Percentiles rank a stretch among this genome's conserved stretches.
phyloP scores from a whole-genome alignment of 2,113 vertebrate genomes.

The Poeciliopsis retropinna region DNA sequence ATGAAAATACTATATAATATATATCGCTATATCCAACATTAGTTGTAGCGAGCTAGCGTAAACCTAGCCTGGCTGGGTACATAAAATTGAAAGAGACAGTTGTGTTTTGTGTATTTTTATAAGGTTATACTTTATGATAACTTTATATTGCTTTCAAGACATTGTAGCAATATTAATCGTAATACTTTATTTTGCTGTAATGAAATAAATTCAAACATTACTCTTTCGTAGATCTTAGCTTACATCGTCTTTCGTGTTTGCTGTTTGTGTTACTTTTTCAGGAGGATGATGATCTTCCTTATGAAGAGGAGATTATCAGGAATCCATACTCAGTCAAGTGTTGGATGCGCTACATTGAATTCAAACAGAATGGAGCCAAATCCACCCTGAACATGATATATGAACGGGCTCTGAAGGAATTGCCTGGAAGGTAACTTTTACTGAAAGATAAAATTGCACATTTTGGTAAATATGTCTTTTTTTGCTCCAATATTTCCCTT shows the following conservation, averaged over 20 bases:
- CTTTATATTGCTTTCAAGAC: background rate
- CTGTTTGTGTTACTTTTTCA: constrained; percentile 37
- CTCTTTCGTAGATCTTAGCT: background rate
- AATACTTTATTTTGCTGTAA: background rate
- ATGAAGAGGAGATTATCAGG: constrained; percentile 93
- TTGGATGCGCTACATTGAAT: constrained; percentile 93
- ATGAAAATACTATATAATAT: background rate
- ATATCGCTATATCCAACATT: background rate
- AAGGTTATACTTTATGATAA: too few species aligned
- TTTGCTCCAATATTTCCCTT: background rate
- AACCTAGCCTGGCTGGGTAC: background rate
- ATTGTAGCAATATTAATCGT: background rate
- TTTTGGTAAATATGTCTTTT: background rate
- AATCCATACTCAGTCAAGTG: constrained; percentile 94
- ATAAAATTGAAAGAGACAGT: background rate
- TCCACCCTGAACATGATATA: constrained; percentile 88
- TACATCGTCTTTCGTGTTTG: background rate
- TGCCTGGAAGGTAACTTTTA: constrained; percentile 87
- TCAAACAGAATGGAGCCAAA: constrained; percentile 84
- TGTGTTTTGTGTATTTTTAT: background rate
- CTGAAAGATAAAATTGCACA: background rate
- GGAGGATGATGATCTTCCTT: constrained; percentile 93
- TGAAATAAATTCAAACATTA: background rate
- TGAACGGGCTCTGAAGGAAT: constrained; percentile 88
- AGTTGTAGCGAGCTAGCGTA: background rate